Evolutionary conservation across 2,797 vertebrate species (phyloP), one percentile per base, ranked within the genome.

Genomic region (Cryptoblepharus egeriae): DNA sequence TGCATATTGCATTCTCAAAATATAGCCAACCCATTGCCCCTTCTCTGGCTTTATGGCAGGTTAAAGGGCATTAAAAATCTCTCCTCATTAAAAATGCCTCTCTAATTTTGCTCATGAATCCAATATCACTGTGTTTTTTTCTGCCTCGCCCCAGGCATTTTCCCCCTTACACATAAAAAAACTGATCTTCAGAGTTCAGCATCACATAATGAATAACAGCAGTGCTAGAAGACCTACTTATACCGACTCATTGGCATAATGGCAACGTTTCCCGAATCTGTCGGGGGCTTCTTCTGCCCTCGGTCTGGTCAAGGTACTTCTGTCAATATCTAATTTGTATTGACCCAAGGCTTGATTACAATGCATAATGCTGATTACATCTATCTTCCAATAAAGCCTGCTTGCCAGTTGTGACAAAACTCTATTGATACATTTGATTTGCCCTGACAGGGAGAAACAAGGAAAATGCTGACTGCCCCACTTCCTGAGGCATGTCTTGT

Each of bases 301-400:
- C 72, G 28, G 9, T 69, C 16, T 75, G 58, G 81, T 81, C 61
- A 71, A 86, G 77, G 37, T 78, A 84, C n/a, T 32, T 85, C 52
- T 89, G 81, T 92, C 92, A 91, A 85, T 92, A 93, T 92, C 92
- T 93, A 94, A 91, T 91, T 80, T 88, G 28, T 80, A 88, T 93
- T 88, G 88, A 88, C 83, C 76, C 13, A 72, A 85, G 67, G 28
- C 74, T 89, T 82, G 42, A 88, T 88, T 92, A 57, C 20, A 88
- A 75, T 88, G 77, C 57, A 37, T 88, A 87, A 79, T 88, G 72
- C 69, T 89, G 85, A 90, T 86, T 24, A 1, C 39, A 92, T 85
- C 78, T 67, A 39, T 90, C 87, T 92, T 94, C 55, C 32, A 60
- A 52, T 81, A 82, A 81, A 92, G 37, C 28, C 65, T 81, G 45